Percentiles rank a stretch among this genome's conserved stretches.
Conservation (phyloP, 1,140 invertebrate genomes). For the Dreissena polymorpha region DNA sequence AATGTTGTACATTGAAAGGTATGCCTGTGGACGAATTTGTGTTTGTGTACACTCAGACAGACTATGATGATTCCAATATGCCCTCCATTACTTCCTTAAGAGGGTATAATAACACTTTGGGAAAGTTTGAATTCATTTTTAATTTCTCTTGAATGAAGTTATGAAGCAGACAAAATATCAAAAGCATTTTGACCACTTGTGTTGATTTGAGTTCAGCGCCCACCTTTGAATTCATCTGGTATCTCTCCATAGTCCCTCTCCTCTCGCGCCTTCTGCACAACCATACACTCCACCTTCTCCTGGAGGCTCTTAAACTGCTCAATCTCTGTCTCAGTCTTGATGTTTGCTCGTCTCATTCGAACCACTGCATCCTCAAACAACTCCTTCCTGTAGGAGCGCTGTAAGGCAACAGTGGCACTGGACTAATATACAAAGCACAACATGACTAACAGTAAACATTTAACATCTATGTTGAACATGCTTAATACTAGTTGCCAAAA, state of each 20-base stretch:
- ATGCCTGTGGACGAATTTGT: too few relatives aligned
- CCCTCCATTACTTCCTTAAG: neutral
- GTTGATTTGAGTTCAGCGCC: conserved; percentile 11
- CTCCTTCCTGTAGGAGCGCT: conserved; percentile 96
- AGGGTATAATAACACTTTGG: neutral
- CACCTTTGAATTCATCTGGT: conserved; percentile 96
- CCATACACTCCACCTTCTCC: conserved; percentile 89
- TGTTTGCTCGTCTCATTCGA: conserved; percentile 88
- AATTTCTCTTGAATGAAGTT: neutral
- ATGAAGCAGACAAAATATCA: neutral
- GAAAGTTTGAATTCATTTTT: neutral
- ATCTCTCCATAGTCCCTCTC: conserved; percentile 94
- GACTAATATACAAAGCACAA: neutral
- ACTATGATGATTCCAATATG: neutral
- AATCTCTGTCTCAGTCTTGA: conserved; percentile 90
- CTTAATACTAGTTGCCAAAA: too few relatives aligned
- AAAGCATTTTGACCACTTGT: too few relatives aligned
- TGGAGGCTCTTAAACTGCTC: conserved; percentile 91
- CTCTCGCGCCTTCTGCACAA: conserved; percentile 85
- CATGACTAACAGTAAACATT: neutral
- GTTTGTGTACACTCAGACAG: neutral
- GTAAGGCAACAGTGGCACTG: conserved; percentile 54
- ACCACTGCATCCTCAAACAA: conserved; percentile 94
- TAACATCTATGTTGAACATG: too few relatives aligned
- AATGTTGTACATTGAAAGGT: too few relatives aligned